A percentile compares a stretch with the other conserved stretches of the same genome.
These are phyloP conservation scores for Danaus chrysippus DNA, from an alignment of 2,888 invertebrate genomes.

Conservation along the genomic window DNA sequence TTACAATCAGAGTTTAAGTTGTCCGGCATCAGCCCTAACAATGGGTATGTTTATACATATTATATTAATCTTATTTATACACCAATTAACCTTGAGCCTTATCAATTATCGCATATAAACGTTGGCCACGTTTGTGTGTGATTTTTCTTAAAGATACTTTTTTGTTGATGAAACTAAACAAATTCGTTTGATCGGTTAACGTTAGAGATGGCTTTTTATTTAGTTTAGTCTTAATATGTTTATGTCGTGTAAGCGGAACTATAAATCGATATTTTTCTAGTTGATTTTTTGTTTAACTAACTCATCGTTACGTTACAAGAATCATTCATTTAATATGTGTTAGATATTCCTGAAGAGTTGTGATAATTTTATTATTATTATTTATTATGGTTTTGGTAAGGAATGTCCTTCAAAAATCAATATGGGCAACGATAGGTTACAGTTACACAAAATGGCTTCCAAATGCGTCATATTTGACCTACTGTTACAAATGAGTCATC, in stretches of 20 bases:
- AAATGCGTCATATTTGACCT: neutral
- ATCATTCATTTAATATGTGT: too few species aligned
- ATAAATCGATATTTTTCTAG: too few species aligned
- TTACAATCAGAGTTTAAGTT: slow-evolving; percentile 35
- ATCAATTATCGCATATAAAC: neutral
- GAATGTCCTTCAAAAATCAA: neutral
- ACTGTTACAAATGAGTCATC: neutral
- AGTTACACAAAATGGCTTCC: slow-evolving; percentile 1
- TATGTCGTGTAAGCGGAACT: too few species aligned
- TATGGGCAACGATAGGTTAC: neutral
- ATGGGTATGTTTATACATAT: slow-evolving; percentile 28
- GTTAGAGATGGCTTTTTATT: too few species aligned
- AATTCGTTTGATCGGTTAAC: neutral
- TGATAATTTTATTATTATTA: too few species aligned
- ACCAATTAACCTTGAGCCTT: slow-evolving; percentile 18
- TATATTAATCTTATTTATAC: slow-evolving; percentile 6
- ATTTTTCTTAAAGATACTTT: neutral
- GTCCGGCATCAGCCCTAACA: slow-evolving; percentile 15
- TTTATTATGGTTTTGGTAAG: too few species aligned
- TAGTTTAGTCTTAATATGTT: too few species aligned
- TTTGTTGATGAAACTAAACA: neutral
- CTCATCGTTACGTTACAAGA: too few species aligned
- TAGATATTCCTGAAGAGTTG: too few species aligned
- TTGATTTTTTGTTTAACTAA: too few species aligned
- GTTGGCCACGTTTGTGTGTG: neutral